A percentile compares a stretch with the other conserved stretches of the same genome.
Conservation (phyloP, 2,888 invertebrate species). For the Drosophila siamana region DNA sequence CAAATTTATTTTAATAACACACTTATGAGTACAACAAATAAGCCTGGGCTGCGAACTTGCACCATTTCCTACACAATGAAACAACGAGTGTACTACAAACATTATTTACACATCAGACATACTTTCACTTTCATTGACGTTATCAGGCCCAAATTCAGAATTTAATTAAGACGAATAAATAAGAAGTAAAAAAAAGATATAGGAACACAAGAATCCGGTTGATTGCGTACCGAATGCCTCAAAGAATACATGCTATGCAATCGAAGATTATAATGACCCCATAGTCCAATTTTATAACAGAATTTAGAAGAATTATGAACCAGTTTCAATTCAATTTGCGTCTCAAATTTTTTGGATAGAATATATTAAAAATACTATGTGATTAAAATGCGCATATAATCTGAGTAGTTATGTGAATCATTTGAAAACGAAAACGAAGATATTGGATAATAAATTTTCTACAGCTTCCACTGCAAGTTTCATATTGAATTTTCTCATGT, state of each 20-base stretch:
- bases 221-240: not conserved
- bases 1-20: slow-evolving; percentile 2
- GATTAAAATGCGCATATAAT: slow-evolving; percentile 25
- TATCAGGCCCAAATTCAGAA: slow-evolving; percentile 36
- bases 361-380: not conserved
- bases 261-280: slow-evolving; percentile 21
- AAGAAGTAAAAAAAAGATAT: slow-evolving; percentile 7
- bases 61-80: slow-evolving; percentile 2
- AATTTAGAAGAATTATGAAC: slow-evolving; percentile 7
- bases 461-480: slow-evolving; percentile 13
- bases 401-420: not conserved
- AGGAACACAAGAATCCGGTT: not conserved
- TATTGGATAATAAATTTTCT: slow-evolving; percentile 16
- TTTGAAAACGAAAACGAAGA: not conserved
- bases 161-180: slow-evolving; percentile 2
- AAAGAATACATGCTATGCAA: slow-evolving; percentile 4
- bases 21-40: slow-evolving; percentile 5
- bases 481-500: slow-evolving; percentile 2
- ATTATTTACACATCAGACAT: slow-evolving; percentile 1
- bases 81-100: not conserved
- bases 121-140: slow-evolving; percentile 42
- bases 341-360: not conserved
- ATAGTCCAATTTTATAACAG: slow-evolving; percentile 6
- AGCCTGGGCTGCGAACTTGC: slow-evolving; percentile 3
- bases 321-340: slow-evolving; percentile 9